Base-by-base conservation (phyloP, 2,113 vertebrate genomes). In the Narcine bancroftii region DNA sequence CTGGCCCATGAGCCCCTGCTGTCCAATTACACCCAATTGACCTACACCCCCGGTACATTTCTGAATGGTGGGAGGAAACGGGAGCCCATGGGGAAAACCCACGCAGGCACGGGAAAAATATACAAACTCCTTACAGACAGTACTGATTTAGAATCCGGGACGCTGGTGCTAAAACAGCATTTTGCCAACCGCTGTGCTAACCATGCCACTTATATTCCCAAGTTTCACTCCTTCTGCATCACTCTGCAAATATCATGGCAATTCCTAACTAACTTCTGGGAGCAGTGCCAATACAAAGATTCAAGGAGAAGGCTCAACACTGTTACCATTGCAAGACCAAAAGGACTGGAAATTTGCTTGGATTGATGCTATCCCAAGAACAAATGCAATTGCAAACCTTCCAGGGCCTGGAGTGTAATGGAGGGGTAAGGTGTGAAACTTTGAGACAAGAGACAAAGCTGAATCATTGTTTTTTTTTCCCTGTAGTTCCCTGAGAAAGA, bases 401-500 rank as follows among this genome's bases (percentile, higher is more conserved):
- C 0, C 53, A 60, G 47, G 29, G 72, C 13, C 42, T 71, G 36
- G 33, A 73, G n/a, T 36, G 69, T 17, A 92, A 42, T 26, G 13
- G 36, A 77, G 50, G 15, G 36, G 13, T 5, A 10, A 42, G n/a
- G 29, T 17, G 65, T 29, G 66, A 69, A 26, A 91, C 92, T 76
- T n/a, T 92, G 73, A 15, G 47, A 76, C 24, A 71, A 63, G 21
- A 36, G 21, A 75, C 42, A 21, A 33, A 36, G 89, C 63, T 39
- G 56, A 50, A 42, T 92, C 6, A 92, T 93, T 11, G 53, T 93
- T 92, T 3, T 45, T 60, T 93, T 93, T 94, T 96, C 24, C 94
- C 5, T 92, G 29, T 26, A 99, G 98, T 93, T 93, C 92, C 15
- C 95, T 93, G 93, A 99, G 98, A 98, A 98, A 94, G 93, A 96